phyloP scores from a whole-genome alignment of 2,888 invertebrate species.

The Xanthostigma xanthostigma region DNA sequence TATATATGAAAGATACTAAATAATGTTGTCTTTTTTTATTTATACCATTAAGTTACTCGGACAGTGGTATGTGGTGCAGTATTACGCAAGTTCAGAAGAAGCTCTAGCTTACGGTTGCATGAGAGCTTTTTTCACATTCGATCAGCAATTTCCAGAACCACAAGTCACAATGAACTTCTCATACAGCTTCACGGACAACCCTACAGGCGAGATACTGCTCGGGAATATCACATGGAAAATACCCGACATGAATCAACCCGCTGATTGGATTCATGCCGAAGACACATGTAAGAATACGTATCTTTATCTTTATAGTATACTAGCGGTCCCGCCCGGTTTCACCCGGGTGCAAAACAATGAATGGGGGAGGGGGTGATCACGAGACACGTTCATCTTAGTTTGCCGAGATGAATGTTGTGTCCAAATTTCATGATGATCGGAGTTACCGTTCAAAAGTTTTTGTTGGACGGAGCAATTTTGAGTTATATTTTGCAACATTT shows the following conservation, averaged over 20 bases:
- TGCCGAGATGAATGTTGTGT: too few species aligned
- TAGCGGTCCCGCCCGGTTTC: too few species aligned
- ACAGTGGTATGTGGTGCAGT: conserved; percentile 73
- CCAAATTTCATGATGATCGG: too few species aligned
- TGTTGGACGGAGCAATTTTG: too few species aligned
- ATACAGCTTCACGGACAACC: conserved; percentile 74
- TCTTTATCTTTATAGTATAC: too few species aligned
- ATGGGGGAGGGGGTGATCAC: too few species aligned
- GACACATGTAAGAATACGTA: conserved; percentile 58
- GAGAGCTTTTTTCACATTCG: conserved; percentile 53
- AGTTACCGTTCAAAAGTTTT: too few species aligned
- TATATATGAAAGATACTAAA: too few species aligned
- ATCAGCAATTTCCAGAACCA: conserved; percentile 26
- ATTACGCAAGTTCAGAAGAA: conserved; percentile 81
- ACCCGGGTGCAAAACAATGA: too few species aligned
- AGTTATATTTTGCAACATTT: too few species aligned
- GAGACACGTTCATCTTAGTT: too few species aligned
- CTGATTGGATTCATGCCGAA: conserved; percentile 79
- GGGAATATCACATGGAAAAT: conserved; percentile 82
- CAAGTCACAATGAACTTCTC: conserved; percentile 77
- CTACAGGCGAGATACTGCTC: conserved; percentile 58
- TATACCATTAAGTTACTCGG: conserved; percentile 50
- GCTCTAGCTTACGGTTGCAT: conserved; percentile 74
- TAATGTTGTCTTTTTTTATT: neutral
- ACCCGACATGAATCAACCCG: conserved; percentile 53